Conservation (phyloP, 2,797 vertebrate genomes). For the Hemitrygon akajei region DNA sequence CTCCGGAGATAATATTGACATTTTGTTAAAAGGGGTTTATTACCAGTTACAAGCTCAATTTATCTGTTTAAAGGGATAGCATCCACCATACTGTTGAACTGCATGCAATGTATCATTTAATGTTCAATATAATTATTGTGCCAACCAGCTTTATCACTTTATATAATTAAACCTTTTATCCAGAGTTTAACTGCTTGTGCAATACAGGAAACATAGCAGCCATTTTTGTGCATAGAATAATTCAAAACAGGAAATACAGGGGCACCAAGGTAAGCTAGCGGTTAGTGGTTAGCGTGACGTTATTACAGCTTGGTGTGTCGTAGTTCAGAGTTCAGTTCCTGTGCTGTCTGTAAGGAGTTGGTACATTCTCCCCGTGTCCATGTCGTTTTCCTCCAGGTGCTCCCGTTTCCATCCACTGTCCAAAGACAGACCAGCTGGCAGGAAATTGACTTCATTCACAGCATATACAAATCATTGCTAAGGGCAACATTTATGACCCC, state of each 20-base stretch:
- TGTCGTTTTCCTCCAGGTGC: no score
- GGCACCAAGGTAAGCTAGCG: not conserved
- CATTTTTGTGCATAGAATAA: not conserved
- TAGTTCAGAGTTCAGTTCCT: no score
- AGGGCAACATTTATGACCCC: no score
- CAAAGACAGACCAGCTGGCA: no score
- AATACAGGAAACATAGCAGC: not conserved
- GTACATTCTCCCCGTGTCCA: no score
- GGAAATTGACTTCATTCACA: no score
- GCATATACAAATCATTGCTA: no score
- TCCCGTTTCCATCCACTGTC: no score
- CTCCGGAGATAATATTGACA: constrained; percentile 31
- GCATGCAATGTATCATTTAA: not conserved
- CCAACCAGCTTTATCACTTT: not conserved
- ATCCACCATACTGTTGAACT: not conserved
- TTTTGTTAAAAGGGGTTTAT: constrained; percentile 21
- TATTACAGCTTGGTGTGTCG: no score
- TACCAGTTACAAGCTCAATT: constrained; percentile 26
- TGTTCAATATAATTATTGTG: not conserved
- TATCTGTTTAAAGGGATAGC: not conserved
- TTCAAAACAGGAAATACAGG: not conserved
- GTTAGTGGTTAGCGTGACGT: no score
- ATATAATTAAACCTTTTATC: not conserved
- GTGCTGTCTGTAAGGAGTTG: no score
- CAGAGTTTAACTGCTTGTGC: not conserved